phyloP scores from a whole-genome alignment of 1,140 invertebrate species.

The Philaenus spumarius region DNA sequence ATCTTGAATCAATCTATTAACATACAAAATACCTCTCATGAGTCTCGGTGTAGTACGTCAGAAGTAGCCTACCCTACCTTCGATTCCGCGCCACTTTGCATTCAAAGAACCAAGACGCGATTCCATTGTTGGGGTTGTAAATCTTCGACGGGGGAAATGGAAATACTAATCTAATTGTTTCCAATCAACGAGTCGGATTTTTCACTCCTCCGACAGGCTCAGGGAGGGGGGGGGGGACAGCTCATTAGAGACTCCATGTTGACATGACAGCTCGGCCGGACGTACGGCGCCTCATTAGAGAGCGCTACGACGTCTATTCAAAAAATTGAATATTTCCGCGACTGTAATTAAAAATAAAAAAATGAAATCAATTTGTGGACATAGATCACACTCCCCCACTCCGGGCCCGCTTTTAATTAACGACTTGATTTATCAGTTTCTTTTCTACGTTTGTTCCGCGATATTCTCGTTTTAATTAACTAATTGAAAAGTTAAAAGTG shows the following conservation, averaged over 20 bases:
- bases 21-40: too few relatives aligned
- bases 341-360: slow-evolving; percentile 1
- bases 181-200: slow-evolving; percentile 21
- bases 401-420: slow-evolving; percentile 21
- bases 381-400: slow-evolving; percentile 1
- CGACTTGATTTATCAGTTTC: slow-evolving; percentile 10
- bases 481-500: too few relatives aligned
- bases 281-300: slow-evolving; percentile 7
- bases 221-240: neutral
- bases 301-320: slow-evolving; percentile 6
- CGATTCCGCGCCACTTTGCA: too few relatives aligned
- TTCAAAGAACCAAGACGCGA: too few relatives aligned
- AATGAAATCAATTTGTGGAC: slow-evolving; percentile 26
- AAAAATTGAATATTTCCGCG: slow-evolving; percentile 7
- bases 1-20: too few relatives aligned
- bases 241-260: neutral
- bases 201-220: slow-evolving; percentile 3
- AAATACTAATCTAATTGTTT: slow-evolving; percentile 22
- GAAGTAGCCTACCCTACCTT: too few relatives aligned
- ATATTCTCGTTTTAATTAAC: too few relatives aligned
- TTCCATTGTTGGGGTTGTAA: too few relatives aligned
- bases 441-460: neutral
- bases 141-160: neutral
- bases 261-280: neutral
- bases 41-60: too few relatives aligned